A percentile compares a stretch with the other conserved stretches of the same genome.
Conservation (phyloP, 2,113 vertebrate genomes). For the Triplophysa siluroides region DNA sequence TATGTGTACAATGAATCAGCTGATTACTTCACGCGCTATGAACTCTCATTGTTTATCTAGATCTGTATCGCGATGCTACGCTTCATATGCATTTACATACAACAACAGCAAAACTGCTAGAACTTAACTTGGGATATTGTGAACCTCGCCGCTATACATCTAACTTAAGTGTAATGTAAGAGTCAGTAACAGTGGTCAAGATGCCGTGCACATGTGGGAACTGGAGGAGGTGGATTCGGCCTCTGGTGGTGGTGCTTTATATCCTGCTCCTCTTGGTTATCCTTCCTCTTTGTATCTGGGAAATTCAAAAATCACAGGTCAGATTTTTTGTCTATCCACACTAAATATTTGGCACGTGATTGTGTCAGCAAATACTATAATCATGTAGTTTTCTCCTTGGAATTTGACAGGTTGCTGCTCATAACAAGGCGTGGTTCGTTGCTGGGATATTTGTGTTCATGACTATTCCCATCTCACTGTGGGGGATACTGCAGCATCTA, state of each 20-base stretch:
- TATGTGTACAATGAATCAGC: slow-evolving; percentile 52
- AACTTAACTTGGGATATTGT: not conserved
- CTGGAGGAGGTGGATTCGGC: slow-evolving; percentile 95
- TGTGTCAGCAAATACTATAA: not conserved
- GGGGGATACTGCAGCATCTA: slow-evolving; percentile 95
- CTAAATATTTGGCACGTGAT: not conserved
- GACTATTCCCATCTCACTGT: slow-evolving; percentile 95
- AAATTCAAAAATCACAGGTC: slow-evolving; percentile 90
- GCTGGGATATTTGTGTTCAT: slow-evolving; percentile 95
- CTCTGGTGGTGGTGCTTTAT: slow-evolving; percentile 87
- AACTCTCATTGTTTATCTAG: slow-evolving; percentile 4
- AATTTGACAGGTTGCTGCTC: slow-evolving; percentile 83
- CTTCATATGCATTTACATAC: slow-evolving; percentile 4
- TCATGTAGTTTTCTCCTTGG: not conserved
- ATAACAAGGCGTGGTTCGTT: slow-evolving; percentile 97
- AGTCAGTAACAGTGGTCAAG: slow-evolving; percentile 40
- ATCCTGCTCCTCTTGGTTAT: slow-evolving; percentile 83
- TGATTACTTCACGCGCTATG: slow-evolving; percentile 24
- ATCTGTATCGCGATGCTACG: not conserved
- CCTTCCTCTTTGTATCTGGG: slow-evolving; percentile 88
- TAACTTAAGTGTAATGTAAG: slow-evolving; percentile 34
- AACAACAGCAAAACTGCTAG: not conserved
- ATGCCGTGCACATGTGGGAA: slow-evolving; percentile 95
- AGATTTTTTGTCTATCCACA: slow-evolving; percentile 47
- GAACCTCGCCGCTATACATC: not conserved